phyloP scores from a whole-genome alignment of 2,797 vertebrate genomes.

The Catostomus latipinnis region DNA sequence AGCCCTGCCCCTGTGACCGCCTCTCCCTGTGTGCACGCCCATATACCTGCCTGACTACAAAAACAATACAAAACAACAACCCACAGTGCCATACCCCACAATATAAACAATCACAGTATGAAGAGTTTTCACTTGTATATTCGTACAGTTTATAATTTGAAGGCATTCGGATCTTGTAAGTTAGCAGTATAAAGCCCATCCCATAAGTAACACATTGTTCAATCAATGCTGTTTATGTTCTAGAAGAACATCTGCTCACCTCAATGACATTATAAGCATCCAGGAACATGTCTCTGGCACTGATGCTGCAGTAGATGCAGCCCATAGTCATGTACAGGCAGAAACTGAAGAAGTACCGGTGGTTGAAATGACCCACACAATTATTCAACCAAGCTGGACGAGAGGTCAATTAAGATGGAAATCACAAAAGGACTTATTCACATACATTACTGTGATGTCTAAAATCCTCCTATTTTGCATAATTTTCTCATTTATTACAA shows the following conservation, averaged over 20 bases:
- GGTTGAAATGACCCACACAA: conserved; percentile 97
- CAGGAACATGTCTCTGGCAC: conserved; percentile 87
- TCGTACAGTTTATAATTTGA: too few relatives aligned
- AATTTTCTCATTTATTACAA: too few relatives aligned
- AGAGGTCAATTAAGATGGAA: conserved; percentile 73
- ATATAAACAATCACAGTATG: background rate
- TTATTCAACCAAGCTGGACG: conserved; percentile 95
- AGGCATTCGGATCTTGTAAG: too few relatives aligned
- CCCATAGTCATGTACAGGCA: conserved; percentile 97
- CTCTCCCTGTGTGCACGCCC: conserved; percentile 78
- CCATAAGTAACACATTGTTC: too few relatives aligned
- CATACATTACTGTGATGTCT: too few relatives aligned
- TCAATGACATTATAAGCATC: conserved; percentile 90
- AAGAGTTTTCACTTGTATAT: too few relatives aligned
- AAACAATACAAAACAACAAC: conserved; percentile 52
- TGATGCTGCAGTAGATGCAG: conserved; percentile 96
- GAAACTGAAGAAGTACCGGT: conserved; percentile 98
- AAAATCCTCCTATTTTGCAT: too few relatives aligned
- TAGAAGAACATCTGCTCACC: conserved; percentile 75
- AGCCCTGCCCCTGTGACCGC: conserved; percentile 79
- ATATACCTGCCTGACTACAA: conserved; percentile 81
- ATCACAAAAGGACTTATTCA: background rate
- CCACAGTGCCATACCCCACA: background rate
- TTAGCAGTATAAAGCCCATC: too few relatives aligned
- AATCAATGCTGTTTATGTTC: background rate